Base-by-base conservation (phyloP, 2,113 vertebrate species). In the Crotalus helleri region DNA sequence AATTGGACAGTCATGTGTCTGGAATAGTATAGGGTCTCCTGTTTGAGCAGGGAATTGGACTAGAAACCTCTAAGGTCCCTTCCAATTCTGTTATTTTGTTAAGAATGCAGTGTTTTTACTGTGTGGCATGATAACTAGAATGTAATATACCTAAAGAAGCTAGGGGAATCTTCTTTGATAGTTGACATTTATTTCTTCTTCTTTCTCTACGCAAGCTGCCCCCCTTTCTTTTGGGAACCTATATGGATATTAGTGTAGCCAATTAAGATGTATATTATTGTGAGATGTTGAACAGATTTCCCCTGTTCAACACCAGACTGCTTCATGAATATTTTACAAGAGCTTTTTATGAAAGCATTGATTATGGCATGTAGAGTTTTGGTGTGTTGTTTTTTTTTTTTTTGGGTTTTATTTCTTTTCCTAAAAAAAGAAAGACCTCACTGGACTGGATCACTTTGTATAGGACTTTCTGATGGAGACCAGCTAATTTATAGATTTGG, bases 281-380 rank as follows among this genome's bases (percentile, higher is more conserved):
- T 89, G 17, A 61, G 57, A 89, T 59, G 69, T 92, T 92, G 92
- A 44, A 19, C 51, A 93, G 44, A 64, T 93, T 94, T 92, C 91
- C 49, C 2, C 1, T 53, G 29, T 1, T 85, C 88, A 57, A 88
- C 58, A 39, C 0, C 17, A 92, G 54, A 39, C 87, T 86, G 1
- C 29, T 85, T 94, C 54, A 4, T 7, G 1, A 0, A 0, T 57
- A 91, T 95, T 90, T 86, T 85, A 74, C 33, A 3, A 55, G 55
- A 8, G 21, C 1, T 26, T 94, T 69, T 94, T 64, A 87, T 39
- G 61, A 93, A 46, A 7, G 39, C 54, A 55, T 4, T 33, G 39
- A 12, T 91, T n/a, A 17, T 8, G 13, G 92, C 49, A 46, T 55
- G 23, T 86, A 88, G 58, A 23, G 19, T 54, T 15, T 33, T 53